Conservation (phyloP, 2,888 invertebrate species). For the Alcis repandata region DNA sequence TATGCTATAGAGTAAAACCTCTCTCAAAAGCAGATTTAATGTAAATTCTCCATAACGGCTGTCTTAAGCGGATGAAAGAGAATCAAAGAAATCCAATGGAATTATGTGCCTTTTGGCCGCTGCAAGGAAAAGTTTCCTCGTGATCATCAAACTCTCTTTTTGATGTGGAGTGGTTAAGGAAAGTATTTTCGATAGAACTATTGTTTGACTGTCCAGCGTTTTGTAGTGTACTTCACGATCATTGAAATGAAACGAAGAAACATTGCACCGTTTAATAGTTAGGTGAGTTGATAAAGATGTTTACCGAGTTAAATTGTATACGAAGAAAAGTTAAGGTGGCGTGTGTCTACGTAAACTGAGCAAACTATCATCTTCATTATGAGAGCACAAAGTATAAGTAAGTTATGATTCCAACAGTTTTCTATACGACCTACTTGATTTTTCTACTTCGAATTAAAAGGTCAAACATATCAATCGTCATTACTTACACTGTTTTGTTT, state of each 20-base stretch:
- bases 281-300: too few species aligned
- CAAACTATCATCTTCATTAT: too few species aligned
- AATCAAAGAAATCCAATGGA: constrained; percentile 26
- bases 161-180: constrained; percentile 7
- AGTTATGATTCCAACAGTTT: too few species aligned
- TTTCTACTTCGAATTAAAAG: too few species aligned
- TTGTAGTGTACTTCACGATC: not conserved
- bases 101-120: constrained; percentile 17
- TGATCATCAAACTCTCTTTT: constrained; percentile 9
- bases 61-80: constrained; percentile 24
- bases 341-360: too few species aligned
- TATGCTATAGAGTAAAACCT: constrained; percentile 13
- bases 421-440: too few species aligned
- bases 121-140: not conserved
- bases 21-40: constrained; percentile 16
- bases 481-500: too few species aligned
- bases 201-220: constrained; percentile 1
- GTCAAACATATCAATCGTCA: too few species aligned
- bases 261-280: too few species aligned
- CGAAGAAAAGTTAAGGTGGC: too few species aligned
- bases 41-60: constrained; percentile 21
- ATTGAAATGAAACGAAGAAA: not conserved
- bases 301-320: too few species aligned
- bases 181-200: constrained; percentile 4
- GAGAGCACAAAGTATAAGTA: too few species aligned